Conservation (phyloP, 2,113 vertebrate genomes). For the Plotosus lineatus region DNA sequence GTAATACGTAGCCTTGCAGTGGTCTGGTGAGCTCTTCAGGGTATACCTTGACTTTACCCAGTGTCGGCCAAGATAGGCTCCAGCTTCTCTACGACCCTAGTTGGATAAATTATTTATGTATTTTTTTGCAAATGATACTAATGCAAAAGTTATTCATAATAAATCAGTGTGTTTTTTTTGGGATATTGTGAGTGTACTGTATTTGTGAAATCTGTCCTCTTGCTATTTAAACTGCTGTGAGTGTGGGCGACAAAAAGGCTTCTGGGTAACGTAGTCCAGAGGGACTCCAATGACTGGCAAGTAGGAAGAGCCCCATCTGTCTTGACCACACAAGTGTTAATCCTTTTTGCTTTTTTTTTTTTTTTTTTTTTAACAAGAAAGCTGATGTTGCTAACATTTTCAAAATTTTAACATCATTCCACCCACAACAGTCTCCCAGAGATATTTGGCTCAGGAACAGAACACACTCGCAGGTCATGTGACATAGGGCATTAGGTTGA, state of each 20-base stretch:
- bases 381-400: slow-evolving; percentile 20
- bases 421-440: slow-evolving; percentile 35
- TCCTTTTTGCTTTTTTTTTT: slow-evolving; percentile 13
- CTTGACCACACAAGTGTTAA: slow-evolving; percentile 26
- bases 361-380: slow-evolving; percentile 9
- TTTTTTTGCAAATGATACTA: too few relatives aligned
- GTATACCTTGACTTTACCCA: too few relatives aligned
- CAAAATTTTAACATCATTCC: slow-evolving; percentile 31
- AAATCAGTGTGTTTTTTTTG: neutral
- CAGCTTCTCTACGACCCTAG: too few relatives aligned
- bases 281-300: slow-evolving; percentile 10
- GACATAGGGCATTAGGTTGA: slow-evolving; percentile 40
- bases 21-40: too few relatives aligned
- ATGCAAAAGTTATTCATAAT: too few relatives aligned
- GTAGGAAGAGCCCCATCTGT: slow-evolving; percentile 28
- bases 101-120: too few relatives aligned
- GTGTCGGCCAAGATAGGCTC: too few relatives aligned
- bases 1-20: too few relatives aligned
- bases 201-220: neutral
- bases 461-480: slow-evolving; percentile 45
- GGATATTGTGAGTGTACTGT: neutral
- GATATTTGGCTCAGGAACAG: slow-evolving; percentile 29
- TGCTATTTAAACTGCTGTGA: neutral
- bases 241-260: slow-evolving; percentile 22
- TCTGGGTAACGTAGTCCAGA: slow-evolving; percentile 29